These are phyloP conservation scores for Drosophila limbata DNA, from an alignment of 2,888 invertebrate species.

Conservation along the genomic window DNA sequence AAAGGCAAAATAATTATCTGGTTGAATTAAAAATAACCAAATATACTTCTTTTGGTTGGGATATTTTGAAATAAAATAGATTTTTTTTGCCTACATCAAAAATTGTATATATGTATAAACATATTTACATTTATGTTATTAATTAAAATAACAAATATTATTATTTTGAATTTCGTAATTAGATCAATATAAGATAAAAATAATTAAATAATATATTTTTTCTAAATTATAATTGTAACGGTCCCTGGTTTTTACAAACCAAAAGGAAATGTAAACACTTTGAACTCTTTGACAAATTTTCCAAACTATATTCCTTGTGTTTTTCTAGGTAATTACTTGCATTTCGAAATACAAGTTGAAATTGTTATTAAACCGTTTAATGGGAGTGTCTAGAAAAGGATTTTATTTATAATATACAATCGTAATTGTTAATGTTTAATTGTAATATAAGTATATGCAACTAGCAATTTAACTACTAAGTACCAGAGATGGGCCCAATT, in stretches of 20 bases:
- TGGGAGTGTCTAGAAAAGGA: slow-evolving; percentile 55
- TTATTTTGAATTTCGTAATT: neutral
- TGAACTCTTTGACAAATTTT: neutral
- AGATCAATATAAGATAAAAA: neutral
- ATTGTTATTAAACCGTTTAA: slow-evolving; percentile 46
- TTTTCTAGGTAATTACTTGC: slow-evolving; percentile 6
- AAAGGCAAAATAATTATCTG: neutral
- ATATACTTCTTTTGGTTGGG: neutral
- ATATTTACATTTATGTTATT: too few species aligned
- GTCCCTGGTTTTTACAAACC: neutral
- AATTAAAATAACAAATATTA: neutral
- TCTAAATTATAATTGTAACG: neutral
- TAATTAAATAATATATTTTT: neutral
- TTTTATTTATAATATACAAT: slow-evolving; percentile 50
- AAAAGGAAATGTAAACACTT: neutral
- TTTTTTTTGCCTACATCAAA: too few species aligned
- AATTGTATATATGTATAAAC: too few species aligned
- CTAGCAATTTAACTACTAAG: slow-evolving; percentile 60
- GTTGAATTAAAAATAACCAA: neutral
- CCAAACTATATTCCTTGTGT: slow-evolving; percentile 7
- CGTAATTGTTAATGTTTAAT: slow-evolving; percentile 48
- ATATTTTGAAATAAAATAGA: neutral
- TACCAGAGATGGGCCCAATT: too few species aligned
- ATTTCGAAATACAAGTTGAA: slow-evolving; percentile 7
- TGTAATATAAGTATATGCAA: slow-evolving; percentile 57